phyloP scores from a whole-genome alignment of 2,888 invertebrate species.

The Sminthurides aquaticus region DNA sequence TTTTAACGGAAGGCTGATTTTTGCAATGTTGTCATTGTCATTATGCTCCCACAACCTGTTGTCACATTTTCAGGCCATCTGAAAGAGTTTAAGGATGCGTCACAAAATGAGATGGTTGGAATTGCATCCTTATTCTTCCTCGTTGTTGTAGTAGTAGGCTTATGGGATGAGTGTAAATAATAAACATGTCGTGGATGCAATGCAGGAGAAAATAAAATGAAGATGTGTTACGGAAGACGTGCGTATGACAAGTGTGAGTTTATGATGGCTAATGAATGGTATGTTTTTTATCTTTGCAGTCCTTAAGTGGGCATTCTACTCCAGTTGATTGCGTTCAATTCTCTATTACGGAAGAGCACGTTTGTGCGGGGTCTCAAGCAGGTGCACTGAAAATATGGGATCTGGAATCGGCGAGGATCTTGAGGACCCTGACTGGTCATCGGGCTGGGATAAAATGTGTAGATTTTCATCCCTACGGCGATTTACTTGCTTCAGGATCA shows the following conservation, averaged over 20 bases:
- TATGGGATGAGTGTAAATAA: no score
- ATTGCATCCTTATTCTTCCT: background rate
- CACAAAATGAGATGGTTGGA: no score
- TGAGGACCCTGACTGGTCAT: slow-evolving; percentile 84
- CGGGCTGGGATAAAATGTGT: slow-evolving; percentile 74
- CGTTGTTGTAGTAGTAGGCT: background rate
- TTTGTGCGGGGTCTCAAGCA: slow-evolving; percentile 87
- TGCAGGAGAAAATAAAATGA: no score
- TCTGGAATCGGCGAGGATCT: slow-evolving; percentile 83
- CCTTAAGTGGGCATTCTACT: slow-evolving; percentile 86
- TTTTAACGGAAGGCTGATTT: no score
- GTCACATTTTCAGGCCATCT: no score
- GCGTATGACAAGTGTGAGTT: background rate
- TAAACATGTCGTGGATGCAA: no score
- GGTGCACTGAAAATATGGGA: slow-evolving; percentile 95
- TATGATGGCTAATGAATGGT: background rate
- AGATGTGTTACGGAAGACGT: no score
- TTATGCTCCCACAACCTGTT: no score
- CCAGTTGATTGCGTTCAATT: slow-evolving; percentile 92
- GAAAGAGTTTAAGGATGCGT: no score
- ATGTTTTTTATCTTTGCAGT: slow-evolving; percentile 53
- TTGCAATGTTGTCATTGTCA: no score
- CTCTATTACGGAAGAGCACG: slow-evolving; percentile 86
- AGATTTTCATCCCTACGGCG: slow-evolving; percentile 94
- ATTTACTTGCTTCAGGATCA: slow-evolving; percentile 87